Conservation (phyloP, 92 coral and sea anemone species). For the Porites lobata region DNA sequence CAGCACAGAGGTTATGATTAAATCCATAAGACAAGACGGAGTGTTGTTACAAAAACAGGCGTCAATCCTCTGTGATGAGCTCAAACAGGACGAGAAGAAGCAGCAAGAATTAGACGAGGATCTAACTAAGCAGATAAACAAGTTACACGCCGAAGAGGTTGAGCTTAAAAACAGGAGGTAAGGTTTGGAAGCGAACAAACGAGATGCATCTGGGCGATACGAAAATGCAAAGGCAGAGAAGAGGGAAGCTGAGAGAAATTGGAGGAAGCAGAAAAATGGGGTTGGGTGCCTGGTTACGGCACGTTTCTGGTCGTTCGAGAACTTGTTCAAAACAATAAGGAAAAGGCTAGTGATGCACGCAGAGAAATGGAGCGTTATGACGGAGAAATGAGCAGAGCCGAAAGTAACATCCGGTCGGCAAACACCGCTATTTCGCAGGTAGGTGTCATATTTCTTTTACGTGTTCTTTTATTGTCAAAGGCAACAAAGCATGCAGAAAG, state of each 20-base stretch:
- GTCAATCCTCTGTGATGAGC: conserved; percentile 3
- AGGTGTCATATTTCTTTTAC: not conserved
- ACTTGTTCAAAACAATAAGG: conserved; percentile 38
- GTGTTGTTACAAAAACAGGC: conserved; percentile 41
- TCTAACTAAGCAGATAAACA: conserved; percentile 56
- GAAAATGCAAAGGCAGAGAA: conserved; percentile 25
- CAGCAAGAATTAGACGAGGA: conserved; percentile 28
- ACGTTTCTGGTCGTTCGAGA: conserved; percentile 28
- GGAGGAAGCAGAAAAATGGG: not conserved
- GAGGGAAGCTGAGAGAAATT: conserved; percentile 32
- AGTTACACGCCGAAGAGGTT: conserved; percentile 40
- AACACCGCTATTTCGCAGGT: conserved; percentile 36
- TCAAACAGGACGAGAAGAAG: conserved; percentile 24
- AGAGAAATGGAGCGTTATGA: conserved; percentile 38
- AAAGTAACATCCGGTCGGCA: conserved; percentile 28
- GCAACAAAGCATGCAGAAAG: no score
- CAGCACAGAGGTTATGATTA: conserved; percentile 24
- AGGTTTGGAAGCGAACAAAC: conserved; percentile 2
- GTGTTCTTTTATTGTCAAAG: no score
- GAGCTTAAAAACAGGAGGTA: conserved; percentile 9
- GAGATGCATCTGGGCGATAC: not conserved
- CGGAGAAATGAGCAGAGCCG: conserved; percentile 35
- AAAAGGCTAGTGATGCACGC: conserved; percentile 39
- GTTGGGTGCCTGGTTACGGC: conserved; percentile 68
- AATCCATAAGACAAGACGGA: conserved; percentile 41